Evolutionary conservation across 92 coral and sea anemone species (phyloP).

Genomic region (Parazoanthus atlanticus): DNA sequence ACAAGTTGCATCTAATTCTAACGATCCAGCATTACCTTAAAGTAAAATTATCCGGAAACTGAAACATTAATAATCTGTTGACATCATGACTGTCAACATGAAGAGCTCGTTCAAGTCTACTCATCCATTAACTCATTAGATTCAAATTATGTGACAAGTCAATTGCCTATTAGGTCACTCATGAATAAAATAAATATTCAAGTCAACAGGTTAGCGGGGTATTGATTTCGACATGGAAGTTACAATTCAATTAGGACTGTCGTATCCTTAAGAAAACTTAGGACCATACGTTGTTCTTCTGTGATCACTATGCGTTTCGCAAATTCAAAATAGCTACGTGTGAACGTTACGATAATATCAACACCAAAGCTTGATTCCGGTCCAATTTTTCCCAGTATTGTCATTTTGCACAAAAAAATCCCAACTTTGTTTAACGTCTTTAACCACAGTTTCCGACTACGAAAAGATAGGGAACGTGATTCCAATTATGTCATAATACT

Average conservation of each 20-base stretch:
- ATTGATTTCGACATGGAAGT: slow-evolving; percentile 24
- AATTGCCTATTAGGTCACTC: slow-evolving; percentile 16
- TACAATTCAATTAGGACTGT: slow-evolving; percentile 39
- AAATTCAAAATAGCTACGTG: background rate
- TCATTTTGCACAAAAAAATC: too few species aligned
- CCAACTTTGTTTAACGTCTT: background rate
- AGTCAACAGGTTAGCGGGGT: slow-evolving; percentile 4
- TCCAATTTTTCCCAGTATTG: background rate
- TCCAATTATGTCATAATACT: background rate
- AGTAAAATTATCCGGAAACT: background rate
- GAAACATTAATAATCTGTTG: background rate
- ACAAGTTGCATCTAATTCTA: background rate
- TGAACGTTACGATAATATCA: background rate
- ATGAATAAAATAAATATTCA: slow-evolving; percentile 17
- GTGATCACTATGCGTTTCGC: background rate
- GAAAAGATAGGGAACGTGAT: background rate
- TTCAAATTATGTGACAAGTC: slow-evolving; percentile 34
- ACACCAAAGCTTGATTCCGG: background rate
- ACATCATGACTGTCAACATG: background rate
- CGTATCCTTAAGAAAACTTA: too few species aligned
- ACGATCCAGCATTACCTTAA: background rate
- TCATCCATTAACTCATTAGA: slow-evolving; percentile 23
- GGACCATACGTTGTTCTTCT: background rate
- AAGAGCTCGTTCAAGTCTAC: slow-evolving; percentile 11
- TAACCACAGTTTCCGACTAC: slow-evolving; percentile 36